phyloP scores from a whole-genome alignment of 2,113 vertebrate genomes.

The Takifugu flavidus region DNA sequence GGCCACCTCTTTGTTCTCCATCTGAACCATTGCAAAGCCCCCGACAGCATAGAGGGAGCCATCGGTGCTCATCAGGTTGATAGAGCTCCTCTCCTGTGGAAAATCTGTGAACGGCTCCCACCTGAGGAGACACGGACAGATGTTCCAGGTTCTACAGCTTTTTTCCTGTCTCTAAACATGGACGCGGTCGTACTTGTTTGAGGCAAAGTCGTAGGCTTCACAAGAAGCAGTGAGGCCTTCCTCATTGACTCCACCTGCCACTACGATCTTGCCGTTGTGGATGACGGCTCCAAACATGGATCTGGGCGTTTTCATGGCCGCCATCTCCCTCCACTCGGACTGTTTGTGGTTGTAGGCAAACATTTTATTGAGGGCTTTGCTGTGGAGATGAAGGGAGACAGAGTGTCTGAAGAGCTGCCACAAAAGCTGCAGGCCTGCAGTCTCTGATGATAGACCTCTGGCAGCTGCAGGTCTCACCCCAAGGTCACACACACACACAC shows the following conservation, averaged over 20 bases:
- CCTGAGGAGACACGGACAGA: slow-evolving; percentile 61
- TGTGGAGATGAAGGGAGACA: slow-evolving; percentile 47
- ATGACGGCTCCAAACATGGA: slow-evolving; percentile 94
- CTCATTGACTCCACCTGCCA: slow-evolving; percentile 92
- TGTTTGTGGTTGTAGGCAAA: slow-evolving; percentile 95
- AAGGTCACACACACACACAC: slow-evolving; percentile 1
- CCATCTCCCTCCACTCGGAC: slow-evolving; percentile 93
- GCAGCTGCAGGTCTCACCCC: slow-evolving; percentile 48
- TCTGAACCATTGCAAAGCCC: slow-evolving; percentile 92
- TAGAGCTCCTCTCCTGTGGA: slow-evolving; percentile 95
- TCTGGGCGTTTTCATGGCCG: slow-evolving; percentile 90
- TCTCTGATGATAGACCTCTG: slow-evolving; percentile 37
- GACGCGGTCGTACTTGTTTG: slow-evolving; percentile 85
- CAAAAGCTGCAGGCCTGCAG: slow-evolving; percentile 1
- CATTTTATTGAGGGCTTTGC: slow-evolving; percentile 93
- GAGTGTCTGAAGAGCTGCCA: background rate
- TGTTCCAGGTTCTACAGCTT: background rate
- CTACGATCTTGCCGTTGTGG: slow-evolving; percentile 86
- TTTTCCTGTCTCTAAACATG: too few species aligned
- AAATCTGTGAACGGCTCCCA: slow-evolving; percentile 93
- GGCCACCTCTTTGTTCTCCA: slow-evolving; percentile 89
- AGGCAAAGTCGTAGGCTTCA: slow-evolving; percentile 86
- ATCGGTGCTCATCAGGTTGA: slow-evolving; percentile 82
- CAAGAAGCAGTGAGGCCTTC: slow-evolving; percentile 86
- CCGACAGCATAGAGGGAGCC: slow-evolving; percentile 91